phyloP scores from a whole-genome alignment of 2,888 invertebrate species.

The Drosophila flavopinicola region DNA sequence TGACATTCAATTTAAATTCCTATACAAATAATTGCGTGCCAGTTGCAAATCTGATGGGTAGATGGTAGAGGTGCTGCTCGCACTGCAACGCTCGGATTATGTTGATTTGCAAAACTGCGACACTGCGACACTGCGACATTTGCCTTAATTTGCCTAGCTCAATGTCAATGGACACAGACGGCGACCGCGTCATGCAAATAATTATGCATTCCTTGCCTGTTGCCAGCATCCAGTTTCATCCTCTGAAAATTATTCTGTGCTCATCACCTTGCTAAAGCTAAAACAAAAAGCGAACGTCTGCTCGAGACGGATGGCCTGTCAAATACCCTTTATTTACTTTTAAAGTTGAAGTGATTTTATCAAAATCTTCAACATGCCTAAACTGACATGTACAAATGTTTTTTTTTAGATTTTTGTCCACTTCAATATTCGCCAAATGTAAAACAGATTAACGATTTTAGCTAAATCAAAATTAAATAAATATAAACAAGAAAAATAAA shows the following conservation, averaged over 20 bases:
- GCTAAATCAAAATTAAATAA: too few species aligned
- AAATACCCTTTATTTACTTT: constrained; percentile 1
- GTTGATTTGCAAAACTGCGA: constrained; percentile 25
- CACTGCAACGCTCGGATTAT: constrained; percentile 39
- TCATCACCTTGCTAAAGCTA: constrained; percentile 45
- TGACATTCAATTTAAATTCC: constrained; percentile 84
- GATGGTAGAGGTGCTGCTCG: constrained; percentile 5
- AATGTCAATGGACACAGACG: constrained; percentile 55
- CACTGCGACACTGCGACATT: constrained; percentile 32
- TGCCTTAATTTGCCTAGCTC: constrained; percentile 50
- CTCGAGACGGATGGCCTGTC: background rate
- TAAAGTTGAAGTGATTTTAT: background rate
- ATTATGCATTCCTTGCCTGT: constrained; percentile 55
- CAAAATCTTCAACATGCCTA: too few species aligned
- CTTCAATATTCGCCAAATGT: too few species aligned
- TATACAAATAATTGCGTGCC: constrained; percentile 77
- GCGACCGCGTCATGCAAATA: constrained; percentile 48
- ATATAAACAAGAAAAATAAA: too few species aligned
- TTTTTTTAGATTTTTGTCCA: too few species aligned
- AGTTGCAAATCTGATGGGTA: constrained; percentile 39
- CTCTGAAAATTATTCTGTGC: constrained; percentile 35
- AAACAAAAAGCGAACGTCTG: background rate
- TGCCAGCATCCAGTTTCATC: constrained; percentile 28
- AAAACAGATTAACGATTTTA: too few species aligned
- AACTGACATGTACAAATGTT: too few species aligned